Evolutionary conservation across 2,797 vertebrate species (phyloP).

Genomic region (Geotrypetes seraphini): DNA sequence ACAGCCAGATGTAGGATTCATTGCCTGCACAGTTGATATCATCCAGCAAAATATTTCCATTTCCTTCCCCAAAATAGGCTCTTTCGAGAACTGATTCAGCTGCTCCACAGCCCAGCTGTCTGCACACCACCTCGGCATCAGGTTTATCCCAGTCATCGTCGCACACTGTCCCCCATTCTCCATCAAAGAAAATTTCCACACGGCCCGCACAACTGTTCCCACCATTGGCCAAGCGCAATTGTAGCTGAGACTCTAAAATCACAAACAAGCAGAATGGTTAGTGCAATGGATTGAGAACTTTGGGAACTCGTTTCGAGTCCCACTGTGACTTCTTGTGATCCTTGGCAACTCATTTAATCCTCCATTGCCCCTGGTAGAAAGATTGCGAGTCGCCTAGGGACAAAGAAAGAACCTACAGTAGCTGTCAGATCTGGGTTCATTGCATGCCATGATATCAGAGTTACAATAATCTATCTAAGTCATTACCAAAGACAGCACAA

Average conservation of each 20-base stretch:
- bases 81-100: not conserved
- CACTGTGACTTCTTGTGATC: too few species aligned
- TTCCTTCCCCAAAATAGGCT: not conserved
- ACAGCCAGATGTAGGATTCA: not conserved
- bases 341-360: too few species aligned
- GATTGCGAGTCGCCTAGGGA: too few species aligned
- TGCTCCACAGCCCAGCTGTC: not conserved
- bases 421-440: too few species aligned
- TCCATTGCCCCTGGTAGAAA: too few species aligned
- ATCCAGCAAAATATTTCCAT: not conserved
- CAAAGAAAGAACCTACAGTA: too few species aligned
- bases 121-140: conserved; percentile 1
- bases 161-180: conserved; percentile 5
- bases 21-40: not conserved
- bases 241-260: not conserved
- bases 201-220: not conserved
- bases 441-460: too few species aligned
- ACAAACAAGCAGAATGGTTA: not conserved
- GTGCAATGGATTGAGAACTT: too few species aligned
- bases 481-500: too few species aligned
- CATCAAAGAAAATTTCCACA: not conserved
- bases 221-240: not conserved
- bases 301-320: too few species aligned
- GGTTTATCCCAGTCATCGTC: not conserved
- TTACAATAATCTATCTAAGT: too few species aligned